A percentile compares a stretch with the other conserved stretches of the same genome.
These are phyloP conservation scores for Alosa alosa DNA, from an alignment of 2,113 vertebrate species.

Conservation along the genomic window DNA sequence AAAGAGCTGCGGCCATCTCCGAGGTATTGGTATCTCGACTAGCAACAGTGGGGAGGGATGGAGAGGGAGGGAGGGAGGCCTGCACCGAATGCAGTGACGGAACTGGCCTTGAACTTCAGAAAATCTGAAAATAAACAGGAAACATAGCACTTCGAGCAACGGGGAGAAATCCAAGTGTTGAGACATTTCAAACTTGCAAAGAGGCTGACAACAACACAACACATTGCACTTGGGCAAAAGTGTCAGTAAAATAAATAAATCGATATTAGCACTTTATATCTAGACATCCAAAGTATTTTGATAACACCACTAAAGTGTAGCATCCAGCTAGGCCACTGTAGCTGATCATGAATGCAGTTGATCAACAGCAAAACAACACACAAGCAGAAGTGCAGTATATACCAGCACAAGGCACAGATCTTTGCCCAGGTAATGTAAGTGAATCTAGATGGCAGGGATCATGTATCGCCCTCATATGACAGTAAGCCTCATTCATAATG, in stretches of 20 bases:
- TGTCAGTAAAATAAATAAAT: too few species aligned
- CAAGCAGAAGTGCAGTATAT: background rate
- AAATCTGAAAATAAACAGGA: conserved; percentile 4
- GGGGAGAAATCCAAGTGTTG: background rate
- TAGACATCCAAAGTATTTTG: too few species aligned
- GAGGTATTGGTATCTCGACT: background rate
- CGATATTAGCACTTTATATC: too few species aligned
- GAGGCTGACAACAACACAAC: background rate
- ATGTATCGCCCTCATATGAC: conserved; percentile 42
- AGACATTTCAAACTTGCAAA: background rate
- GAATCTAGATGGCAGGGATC: conserved; percentile 44
- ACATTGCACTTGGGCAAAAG: too few species aligned
- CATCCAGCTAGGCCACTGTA: background rate
- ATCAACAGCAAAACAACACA: background rate
- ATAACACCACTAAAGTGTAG: too few species aligned
- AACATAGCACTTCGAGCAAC: background rate
- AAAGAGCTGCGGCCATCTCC: background rate
- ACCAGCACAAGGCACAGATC: background rate
- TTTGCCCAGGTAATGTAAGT: conserved; percentile 30
- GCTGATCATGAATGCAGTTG: background rate
- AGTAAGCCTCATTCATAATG: conserved; percentile 65
- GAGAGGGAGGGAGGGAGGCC: background rate
- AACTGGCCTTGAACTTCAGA: background rate
- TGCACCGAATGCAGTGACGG: background rate
- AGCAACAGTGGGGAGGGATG: background rate